phyloP scores from a whole-genome alignment of 1,140 invertebrate genomes.

The Oncopodura yosiiana region DNA sequence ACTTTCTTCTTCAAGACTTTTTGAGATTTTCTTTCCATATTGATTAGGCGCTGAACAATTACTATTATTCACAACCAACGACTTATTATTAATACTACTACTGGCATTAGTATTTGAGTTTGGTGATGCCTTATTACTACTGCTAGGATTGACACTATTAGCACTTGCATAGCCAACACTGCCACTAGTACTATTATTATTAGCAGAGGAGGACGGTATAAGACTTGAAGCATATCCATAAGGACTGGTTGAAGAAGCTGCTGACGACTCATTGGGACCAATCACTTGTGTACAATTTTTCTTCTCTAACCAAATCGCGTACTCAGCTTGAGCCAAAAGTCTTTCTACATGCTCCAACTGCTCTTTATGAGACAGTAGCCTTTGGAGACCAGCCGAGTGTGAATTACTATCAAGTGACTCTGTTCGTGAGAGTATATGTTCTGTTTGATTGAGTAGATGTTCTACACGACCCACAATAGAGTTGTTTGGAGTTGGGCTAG shows the following conservation, averaged over 20 bases:
- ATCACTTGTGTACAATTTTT: conserved; percentile 33
- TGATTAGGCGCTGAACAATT: conserved; percentile 1
- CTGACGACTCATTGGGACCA: conserved; percentile 26
- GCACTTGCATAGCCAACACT: conserved; percentile 4
- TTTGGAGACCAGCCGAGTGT: conserved; percentile 32
- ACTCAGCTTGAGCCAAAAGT: conserved; percentile 35
- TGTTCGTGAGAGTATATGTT: conserved; percentile 35
- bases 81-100: conserved; percentile 5
- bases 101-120: conserved; percentile 20
- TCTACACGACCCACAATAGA: conserved; percentile 35
- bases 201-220: conserved; percentile 8
- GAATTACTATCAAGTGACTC: conserved; percentile 34
- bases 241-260: conserved; percentile 17
- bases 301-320: conserved; percentile 35
- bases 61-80: conserved; percentile 22
- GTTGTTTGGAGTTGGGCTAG: conserved; percentile 26
- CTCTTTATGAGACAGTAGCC: conserved; percentile 34
- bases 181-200: conserved; percentile 2
- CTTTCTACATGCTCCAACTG: conserved; percentile 34
- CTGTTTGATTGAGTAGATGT: conserved; percentile 35
- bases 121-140: conserved; percentile 13
- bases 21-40: conserved; percentile 32
- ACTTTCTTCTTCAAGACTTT: conserved; percentile 35
- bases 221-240: no score
- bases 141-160: neutral